Evolutionary conservation across 2,113 vertebrate genomes (phyloP).

Genomic region (Chlorodrepanis virens): DNA sequence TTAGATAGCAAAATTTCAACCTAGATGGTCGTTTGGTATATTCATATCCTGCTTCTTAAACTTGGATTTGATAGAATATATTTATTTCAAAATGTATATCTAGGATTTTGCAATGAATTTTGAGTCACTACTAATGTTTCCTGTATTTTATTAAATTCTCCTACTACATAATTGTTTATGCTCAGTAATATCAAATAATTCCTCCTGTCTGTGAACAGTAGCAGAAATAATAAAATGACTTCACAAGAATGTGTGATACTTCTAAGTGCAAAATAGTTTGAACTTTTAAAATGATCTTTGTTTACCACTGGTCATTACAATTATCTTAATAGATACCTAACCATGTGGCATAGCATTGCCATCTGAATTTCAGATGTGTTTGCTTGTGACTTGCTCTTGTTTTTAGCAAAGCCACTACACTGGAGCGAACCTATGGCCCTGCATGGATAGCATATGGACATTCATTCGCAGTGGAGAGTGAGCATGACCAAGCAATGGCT

Average conservation of each 20-base stretch:
- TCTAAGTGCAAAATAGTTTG: not conserved
- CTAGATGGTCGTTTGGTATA: not conserved
- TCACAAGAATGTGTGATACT: not conserved
- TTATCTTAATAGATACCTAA: not conserved
- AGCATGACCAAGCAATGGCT: conserved; percentile 98
- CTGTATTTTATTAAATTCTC: not conserved
- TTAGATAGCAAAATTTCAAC: not conserved
- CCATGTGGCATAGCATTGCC: not conserved
- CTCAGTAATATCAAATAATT: not conserved
- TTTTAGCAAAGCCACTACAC: conserved; percentile 92
- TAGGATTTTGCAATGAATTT: not conserved
- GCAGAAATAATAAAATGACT: not conserved
- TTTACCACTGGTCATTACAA: not conserved
- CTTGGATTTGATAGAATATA: not conserved
- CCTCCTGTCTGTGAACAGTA: not conserved
- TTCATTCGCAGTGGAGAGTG: conserved; percentile 96
- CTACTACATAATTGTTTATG: not conserved
- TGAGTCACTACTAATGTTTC: not conserved
- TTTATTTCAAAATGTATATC: not conserved
- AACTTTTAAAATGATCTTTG: not conserved
- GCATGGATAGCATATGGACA: conserved; percentile 99
- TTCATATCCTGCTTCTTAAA: not conserved
- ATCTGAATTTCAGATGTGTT: not conserved
- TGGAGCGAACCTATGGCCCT: conserved; percentile 94
- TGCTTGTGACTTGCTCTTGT: not conserved